phyloP scores from a whole-genome alignment of 64 coral and sea anemone species.

The Stichodactyla helianthus region DNA sequence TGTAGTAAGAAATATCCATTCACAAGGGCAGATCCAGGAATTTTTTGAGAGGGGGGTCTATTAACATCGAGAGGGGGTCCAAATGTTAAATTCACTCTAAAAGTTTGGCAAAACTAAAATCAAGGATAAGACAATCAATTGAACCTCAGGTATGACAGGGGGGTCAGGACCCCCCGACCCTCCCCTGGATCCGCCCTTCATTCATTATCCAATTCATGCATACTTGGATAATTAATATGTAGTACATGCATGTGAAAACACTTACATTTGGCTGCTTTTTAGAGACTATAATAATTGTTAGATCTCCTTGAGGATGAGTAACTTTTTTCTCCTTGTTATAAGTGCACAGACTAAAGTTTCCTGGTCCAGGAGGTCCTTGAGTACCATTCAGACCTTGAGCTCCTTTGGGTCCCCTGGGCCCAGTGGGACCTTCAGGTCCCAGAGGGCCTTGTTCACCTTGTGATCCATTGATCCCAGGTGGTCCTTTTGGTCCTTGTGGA shows the following conservation, averaged over 20 bases:
- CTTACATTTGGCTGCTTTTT: constrained; percentile 18
- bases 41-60: too few relatives aligned
- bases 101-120: too few relatives aligned
- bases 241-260: not conserved
- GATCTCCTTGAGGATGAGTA: not conserved
- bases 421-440: constrained; percentile 10
- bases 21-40: too few relatives aligned
- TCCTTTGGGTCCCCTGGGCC: not conserved
- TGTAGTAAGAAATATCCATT: too few relatives aligned
- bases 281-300: not conserved
- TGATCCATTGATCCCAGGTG: constrained; percentile 13
- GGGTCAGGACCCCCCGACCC: too few relatives aligned
- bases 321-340: not conserved
- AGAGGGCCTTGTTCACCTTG: constrained; percentile 9
- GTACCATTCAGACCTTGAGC: constrained; percentile 6
- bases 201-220: too few relatives aligned
- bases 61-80: too few relatives aligned
- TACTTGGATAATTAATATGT: too few relatives aligned
- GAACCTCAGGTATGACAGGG: too few relatives aligned
- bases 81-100: too few relatives aligned
- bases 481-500: not conserved
- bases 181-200: too few relatives aligned
- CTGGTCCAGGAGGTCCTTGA: constrained; percentile 14
- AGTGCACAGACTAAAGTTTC: constrained; percentile 8
- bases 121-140: too few relatives aligned